phyloP scores from a whole-genome alignment of 2,113 vertebrate genomes.

The Pollachius pollachius region DNA sequence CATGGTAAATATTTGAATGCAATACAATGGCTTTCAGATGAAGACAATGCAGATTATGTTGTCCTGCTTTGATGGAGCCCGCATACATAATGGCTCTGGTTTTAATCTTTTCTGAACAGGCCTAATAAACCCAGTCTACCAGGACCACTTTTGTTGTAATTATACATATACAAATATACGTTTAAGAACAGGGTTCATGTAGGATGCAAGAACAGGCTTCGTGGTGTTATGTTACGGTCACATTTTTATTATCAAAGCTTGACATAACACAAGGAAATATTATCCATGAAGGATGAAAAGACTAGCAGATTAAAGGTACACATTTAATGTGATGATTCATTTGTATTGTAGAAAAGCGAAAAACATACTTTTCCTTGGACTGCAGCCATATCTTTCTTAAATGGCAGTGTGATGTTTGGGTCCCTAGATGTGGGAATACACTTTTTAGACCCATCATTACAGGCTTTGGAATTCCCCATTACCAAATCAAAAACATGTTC shows the following conservation, averaged over 20 bases:
- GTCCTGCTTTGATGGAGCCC: too few relatives aligned
- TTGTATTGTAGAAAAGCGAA: conserved; percentile 9
- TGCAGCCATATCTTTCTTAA: conserved; percentile 14
- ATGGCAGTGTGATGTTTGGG: conserved; percentile 29
- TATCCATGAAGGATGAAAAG: conserved; percentile 21
- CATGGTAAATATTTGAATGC: too few relatives aligned
- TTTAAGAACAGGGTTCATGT: too few relatives aligned
- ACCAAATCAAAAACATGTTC: conserved; percentile 46
- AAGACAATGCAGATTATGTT: too few relatives aligned
- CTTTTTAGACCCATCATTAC: conserved; percentile 39
- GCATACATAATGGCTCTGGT: too few relatives aligned
- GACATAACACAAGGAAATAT: conserved; percentile 33
- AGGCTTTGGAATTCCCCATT: conserved; percentile 17
- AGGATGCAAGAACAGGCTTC: too few relatives aligned
- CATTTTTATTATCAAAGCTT: conserved; percentile 39
- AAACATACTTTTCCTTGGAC: conserved; percentile 12
- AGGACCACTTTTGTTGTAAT: conserved; percentile 43
- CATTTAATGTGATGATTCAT: conserved; percentile 20
- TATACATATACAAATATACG: too few relatives aligned
- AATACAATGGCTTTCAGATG: too few relatives aligned
- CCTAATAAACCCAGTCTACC: too few relatives aligned
- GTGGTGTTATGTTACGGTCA: conserved; percentile 49
- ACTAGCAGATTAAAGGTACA: conserved; percentile 29
- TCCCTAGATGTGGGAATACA: conserved; percentile 30
- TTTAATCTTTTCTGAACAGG: too few relatives aligned